Base-by-base conservation (phyloP, 2,888 invertebrate genomes). In the Coenonympha arcania region DNA sequence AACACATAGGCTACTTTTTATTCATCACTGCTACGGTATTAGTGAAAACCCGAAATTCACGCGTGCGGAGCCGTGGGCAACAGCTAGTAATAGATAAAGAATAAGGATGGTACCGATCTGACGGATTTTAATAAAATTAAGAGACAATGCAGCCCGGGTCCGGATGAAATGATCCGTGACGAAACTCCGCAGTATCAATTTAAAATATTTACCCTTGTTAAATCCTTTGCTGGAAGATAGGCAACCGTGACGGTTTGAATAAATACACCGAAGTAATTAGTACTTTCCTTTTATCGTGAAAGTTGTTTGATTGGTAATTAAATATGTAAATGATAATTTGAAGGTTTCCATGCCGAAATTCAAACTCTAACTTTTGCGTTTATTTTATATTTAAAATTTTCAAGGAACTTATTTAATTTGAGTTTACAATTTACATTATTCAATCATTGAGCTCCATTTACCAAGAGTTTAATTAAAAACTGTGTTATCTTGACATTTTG, bases 101-200 rank as follows among this genome's bases (percentile, higher is more conserved):
- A n/a, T n/a, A n/a, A n/a, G n/a, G n/a, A n/a, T n/a, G n/a, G n/a
- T n/a, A n/a, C n/a, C n/a, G 64, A 66, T 64, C 62, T 63, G 59
- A 61, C 57, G 59, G 56, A 58, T 65, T 68, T 69, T 76, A 75
- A 79, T 72, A 67, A 76, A 76, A 75, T 79, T 80, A 80, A 67
- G 62, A 62, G 66, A 76, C 73, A 76, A 78, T 73, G 67, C 65
- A 61, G 65, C 66, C 68, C 59, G 59, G 60, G 61, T 60, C 55
- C 52, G 50, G 54, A 62, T 64, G 68, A 77, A 78, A 80, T 76
- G 76, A 76, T 74, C 79, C 80, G 76, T 72, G 70, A 69, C 75
- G 73, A 75, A 76, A 71, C 69, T 73, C 74, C 42, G 68, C 65
- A 65, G 72, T 76, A 79, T 81, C 75, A 74, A 79, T 79, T 81